phyloP scores from a whole-genome alignment of 2,113 vertebrate genomes.

The Neopipo cinnamomea region DNA sequence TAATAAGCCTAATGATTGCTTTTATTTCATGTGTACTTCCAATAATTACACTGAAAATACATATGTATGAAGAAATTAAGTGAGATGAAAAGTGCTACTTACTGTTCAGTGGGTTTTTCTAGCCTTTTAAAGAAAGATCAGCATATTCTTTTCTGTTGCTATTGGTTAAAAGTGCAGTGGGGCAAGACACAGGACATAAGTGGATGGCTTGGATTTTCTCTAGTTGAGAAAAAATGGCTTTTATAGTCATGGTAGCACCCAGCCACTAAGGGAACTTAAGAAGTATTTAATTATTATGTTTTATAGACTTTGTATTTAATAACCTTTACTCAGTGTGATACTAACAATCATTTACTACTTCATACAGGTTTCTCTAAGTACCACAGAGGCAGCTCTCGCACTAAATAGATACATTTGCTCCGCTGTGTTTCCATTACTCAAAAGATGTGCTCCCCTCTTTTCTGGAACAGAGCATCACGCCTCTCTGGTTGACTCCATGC shows the following conservation, averaged over 20 bases:
- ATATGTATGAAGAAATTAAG: background rate
- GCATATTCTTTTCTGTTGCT: background rate
- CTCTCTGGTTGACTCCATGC: constrained; percentile 89
- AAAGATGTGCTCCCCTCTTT: constrained; percentile 92
- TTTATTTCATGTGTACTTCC: background rate
- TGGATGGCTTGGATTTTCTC: background rate
- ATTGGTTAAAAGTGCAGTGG: background rate
- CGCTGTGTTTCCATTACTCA: constrained; percentile 92
- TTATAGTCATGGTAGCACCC: background rate
- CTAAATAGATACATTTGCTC: constrained; percentile 95
- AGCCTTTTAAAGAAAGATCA: background rate
- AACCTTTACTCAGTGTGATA: background rate
- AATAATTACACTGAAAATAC: background rate
- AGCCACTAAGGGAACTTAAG: background rate
- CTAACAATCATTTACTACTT: background rate
- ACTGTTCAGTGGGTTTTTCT: background rate
- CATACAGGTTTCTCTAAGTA: constrained; percentile 88
- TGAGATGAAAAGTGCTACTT: background rate
- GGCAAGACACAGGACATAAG: background rate
- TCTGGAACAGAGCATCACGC: constrained; percentile 91
- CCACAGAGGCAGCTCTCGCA: constrained; percentile 92
- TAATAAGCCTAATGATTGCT: background rate
- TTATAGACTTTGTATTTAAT: background rate
- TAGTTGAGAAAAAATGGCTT: background rate
- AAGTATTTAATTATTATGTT: background rate